Base-by-base conservation (phyloP, 2,113 vertebrate species). In the Corythornis cristatus region DNA sequence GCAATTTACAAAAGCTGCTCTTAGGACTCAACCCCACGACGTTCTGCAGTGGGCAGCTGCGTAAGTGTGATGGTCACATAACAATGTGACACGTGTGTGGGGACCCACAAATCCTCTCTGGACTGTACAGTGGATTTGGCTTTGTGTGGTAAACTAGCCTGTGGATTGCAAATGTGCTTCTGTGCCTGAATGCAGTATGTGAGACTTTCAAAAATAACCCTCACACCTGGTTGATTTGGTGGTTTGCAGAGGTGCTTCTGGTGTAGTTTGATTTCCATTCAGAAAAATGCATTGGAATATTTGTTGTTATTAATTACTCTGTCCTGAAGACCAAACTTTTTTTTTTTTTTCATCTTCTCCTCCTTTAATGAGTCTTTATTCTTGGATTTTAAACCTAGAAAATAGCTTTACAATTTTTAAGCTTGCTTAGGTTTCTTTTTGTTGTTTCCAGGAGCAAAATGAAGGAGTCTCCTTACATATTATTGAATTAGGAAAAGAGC, bases 1-100 rank as follows among this genome's bases (percentile, higher is more conserved):
- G 94, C 98, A 98, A 93, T 99, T 99, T 96, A 99, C 98, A 31
- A 99, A 99, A 96, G 99, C 98, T 68, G 98, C 99, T 71, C 98
- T 99, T 86, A 98, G 98, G 83, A 99, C 99, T 18, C 99, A 99
- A 85, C 99, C 99, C 17, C 83, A 51, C 23, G 99, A 99, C 78
- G 78, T 99, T 90, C 97, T 99, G 86, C 97, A 96, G 92, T 99
- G 99, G 99, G 98, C 98, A 53, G 98, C 98, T 29, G 98, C 97
- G 98, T 99, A 95, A 99, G 99, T 98, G 22, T 2, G 8, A 37
- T 16, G 21, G 19, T 91, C 64, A 21, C 9, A 0, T 31, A 18
- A 42, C 1, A 7, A 19, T 5, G 43, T 37, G 56, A 12, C 3
- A 29, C 61, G 0, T 20, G 29, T 1, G 1, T 14, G 7, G 4